phyloP scores from a whole-genome alignment of 2,113 vertebrate species.

The Crotalus helleri region DNA sequence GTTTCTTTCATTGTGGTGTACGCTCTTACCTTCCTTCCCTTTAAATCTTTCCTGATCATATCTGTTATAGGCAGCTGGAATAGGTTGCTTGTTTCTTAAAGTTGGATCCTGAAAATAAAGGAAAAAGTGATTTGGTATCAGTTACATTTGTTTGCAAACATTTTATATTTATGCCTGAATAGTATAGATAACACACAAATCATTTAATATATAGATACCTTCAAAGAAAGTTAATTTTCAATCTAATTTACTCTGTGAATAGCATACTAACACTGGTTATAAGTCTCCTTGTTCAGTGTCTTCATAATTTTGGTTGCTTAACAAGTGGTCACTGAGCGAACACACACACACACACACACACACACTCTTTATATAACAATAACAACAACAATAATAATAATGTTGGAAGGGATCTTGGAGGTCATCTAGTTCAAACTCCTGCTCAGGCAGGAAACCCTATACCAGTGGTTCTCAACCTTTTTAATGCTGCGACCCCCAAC shows the following conservation, averaged over 20 bases:
- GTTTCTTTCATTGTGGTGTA: not conserved
- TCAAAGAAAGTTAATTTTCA: not conserved
- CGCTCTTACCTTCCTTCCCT: conserved; percentile 91
- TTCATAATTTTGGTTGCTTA: not conserved
- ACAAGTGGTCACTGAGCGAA: not conserved
- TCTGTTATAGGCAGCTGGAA: conserved; percentile 96
- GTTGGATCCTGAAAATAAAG: conserved; percentile 82
- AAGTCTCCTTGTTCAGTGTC: not conserved
- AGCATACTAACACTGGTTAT: not conserved
- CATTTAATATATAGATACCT: not conserved
- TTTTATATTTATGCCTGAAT: not conserved
- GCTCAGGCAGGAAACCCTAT: too few relatives aligned
- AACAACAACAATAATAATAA: too few relatives aligned
- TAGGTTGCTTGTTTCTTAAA: conserved; percentile 89
- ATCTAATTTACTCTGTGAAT: not conserved
- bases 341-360: too few relatives aligned
- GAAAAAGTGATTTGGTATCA: not conserved
- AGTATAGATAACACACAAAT: not conserved
- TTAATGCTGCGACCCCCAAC: too few relatives aligned
- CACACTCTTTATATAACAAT: too few relatives aligned
- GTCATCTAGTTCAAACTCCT: too few relatives aligned
- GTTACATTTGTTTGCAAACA: not conserved
- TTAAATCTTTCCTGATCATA: conserved; percentile 98
- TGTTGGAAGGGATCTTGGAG: too few relatives aligned
- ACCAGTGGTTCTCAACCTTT: too few relatives aligned